Base-by-base conservation (phyloP, 2,888 invertebrate genomes). In the Zaprionus bogoriensis region DNA sequence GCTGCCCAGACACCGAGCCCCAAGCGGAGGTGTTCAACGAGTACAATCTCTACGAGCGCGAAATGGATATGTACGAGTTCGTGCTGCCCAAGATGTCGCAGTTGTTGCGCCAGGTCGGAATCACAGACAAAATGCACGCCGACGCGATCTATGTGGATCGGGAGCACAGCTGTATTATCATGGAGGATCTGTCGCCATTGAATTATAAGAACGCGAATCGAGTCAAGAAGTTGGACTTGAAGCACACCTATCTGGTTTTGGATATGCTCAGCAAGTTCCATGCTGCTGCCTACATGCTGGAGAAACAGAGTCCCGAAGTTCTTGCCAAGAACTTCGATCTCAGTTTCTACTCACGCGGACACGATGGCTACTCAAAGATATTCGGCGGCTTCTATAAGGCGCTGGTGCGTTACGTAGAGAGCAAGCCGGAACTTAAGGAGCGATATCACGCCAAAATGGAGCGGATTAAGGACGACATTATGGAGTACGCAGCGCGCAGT, bases 181-280 rank as follows among this genome's bases (percentile, higher is more conserved):
- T 89, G 22, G 89, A 89, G 42, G 89, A 89, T 54, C 47, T 89
- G 5, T 22, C 75, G 0, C 57, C 52, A 5, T 67, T 72, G 2
- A 53, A 69, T 0, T 89, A 77, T 36, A 58, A 23, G 2, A 88
- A 72, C 47, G 83, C 81, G 1, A 68, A 87, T 59, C 77, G 88
- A 0, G 23, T 75, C 3, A 46, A 68, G 42, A 85, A 88, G 20
- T 72, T 92, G 48, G 91, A 92, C 50, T 17, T 91, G 44, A 74
- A 81, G 0, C 92, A 92, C 50, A 75, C 90, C 0, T 87, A 78
- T 41, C 2, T 91, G 1, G 87, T 90, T 0, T 62, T 92, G 1
- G 74, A 77, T 4, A 83, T 90, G n/a, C 61, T 92, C 57, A 92
- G 92, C 1, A 89, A 88, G 65, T 91, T 92, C 48, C 92, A 92